These are phyloP conservation scores for Pogona vitticeps DNA, from an alignment of 2,113 vertebrate genomes.

Conservation along the genomic window DNA sequence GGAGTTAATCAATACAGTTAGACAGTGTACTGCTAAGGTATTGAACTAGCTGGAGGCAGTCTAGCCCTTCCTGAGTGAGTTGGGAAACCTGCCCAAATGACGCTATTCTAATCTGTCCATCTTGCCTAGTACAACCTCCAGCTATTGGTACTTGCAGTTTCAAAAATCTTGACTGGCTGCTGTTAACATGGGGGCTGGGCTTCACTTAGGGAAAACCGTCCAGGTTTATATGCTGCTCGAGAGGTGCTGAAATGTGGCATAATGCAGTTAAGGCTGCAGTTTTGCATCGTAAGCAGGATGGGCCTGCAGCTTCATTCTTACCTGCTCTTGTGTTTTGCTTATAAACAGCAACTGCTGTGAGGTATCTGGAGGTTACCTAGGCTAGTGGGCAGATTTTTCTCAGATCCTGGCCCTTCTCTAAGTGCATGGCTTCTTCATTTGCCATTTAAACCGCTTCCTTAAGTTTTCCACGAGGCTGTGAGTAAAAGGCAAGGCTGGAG, in stretches of 20 bases:
- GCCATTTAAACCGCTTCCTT: slow-evolving; percentile 53
- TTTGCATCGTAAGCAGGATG: not conserved
- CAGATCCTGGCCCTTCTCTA: slow-evolving; percentile 51
- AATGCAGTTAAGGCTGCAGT: not conserved
- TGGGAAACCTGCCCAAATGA: slow-evolving; percentile 52
- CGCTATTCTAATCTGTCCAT: slow-evolving; percentile 10
- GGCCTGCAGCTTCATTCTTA: not conserved
- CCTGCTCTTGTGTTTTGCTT: not conserved
- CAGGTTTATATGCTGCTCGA: not conserved
- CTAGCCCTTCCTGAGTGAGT: slow-evolving; percentile 27
- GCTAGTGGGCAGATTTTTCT: slow-evolving; percentile 37
- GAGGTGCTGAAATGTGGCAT: not conserved
- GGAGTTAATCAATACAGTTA: slow-evolving; percentile 90
- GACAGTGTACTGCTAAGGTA: slow-evolving; percentile 96
- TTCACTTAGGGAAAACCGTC: too few relatives aligned
- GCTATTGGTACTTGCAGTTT: not conserved
- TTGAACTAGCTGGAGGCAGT: slow-evolving; percentile 57
- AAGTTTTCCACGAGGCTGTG: not conserved
- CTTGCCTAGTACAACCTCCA: slow-evolving; percentile 13
- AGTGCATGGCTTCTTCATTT: slow-evolving; percentile 54
- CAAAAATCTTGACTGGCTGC: not conserved
- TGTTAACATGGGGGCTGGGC: not conserved
- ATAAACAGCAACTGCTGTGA: not conserved
- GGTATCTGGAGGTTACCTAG: slow-evolving; percentile 25
- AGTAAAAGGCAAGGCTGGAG: not conserved